These are phyloP conservation scores for Uria lomvia DNA, from an alignment of 2,113 vertebrate genomes.

Conservation along the genomic window DNA sequence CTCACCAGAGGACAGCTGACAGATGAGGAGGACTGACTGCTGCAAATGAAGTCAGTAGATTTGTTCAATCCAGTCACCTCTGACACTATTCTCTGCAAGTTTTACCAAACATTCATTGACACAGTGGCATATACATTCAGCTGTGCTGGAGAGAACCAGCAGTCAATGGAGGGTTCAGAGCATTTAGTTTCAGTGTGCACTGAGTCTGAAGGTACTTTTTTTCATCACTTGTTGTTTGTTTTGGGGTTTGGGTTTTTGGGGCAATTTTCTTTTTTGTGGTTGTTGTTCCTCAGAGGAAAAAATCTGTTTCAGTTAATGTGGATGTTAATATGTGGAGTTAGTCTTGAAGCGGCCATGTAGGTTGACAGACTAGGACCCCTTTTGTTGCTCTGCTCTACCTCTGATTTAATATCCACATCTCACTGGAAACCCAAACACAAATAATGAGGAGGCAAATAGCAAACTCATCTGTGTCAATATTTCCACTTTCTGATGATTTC, in stretches of 20 bases:
- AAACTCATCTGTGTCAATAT: neutral
- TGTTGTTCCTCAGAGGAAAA: neutral
- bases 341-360: neutral
- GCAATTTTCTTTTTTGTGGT: neutral
- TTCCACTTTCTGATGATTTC: neutral
- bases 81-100: neutral
- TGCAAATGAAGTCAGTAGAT: neutral
- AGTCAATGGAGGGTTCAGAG: neutral
- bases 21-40: neutral
- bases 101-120: neutral
- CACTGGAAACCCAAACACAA: neutral
- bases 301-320: neutral
- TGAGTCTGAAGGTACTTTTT: neutral
- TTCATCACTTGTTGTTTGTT: neutral
- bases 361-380: neutral
- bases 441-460: neutral
- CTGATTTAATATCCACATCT: neutral
- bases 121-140: neutral
- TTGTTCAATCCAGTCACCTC: conserved; percentile 1
- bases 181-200: neutral
- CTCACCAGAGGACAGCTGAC: neutral
- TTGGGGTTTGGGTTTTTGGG: neutral
- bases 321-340: neutral
- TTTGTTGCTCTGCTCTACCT: neutral
- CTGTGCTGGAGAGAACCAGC: neutral